Conservation (phyloP, 53 echinoderm and acorn worm genomes). For the Mesocentrotus franciscanus region DNA sequence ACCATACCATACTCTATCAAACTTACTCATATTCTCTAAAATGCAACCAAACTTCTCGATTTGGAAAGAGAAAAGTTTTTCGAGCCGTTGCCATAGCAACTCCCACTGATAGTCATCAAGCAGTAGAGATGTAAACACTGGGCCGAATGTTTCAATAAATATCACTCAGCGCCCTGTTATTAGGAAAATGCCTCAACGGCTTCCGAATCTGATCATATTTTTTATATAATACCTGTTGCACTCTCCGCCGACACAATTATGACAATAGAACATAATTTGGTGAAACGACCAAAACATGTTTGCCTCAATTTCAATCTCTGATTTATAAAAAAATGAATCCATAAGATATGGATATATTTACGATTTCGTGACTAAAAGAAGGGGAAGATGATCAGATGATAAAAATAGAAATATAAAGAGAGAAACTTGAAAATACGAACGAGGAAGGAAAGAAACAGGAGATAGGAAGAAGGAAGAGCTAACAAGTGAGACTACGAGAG, state of each 20-base stretch:
- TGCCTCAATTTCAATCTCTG: not conserved
- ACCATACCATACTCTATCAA: not conserved
- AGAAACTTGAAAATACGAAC: no score
- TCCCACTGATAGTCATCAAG: not conserved
- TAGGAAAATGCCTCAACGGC: not conserved
- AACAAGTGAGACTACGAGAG: not conserved
- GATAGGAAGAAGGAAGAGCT: no score
- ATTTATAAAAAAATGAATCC: not conserved
- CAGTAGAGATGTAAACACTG: not conserved
- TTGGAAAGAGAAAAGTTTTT: not conserved
- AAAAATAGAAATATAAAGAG: not conserved
- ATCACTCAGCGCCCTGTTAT: constrained; percentile 30
- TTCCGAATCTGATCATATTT: constrained; percentile 21
- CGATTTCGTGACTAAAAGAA: not conserved
- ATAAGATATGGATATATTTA: not conserved
- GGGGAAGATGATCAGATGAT: not conserved
- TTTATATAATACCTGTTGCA: not conserved
- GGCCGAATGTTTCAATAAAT: constrained; percentile 28
- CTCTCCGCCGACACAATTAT: not conserved
- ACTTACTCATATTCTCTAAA: not conserved
- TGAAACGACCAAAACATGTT: constrained; percentile 19
- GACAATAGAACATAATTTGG: not conserved
- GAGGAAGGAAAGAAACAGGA: no score
- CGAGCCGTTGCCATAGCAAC: not conserved
- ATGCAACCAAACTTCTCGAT: not conserved